phyloP scores from a whole-genome alignment of 1,140 invertebrate genomes.

The Drosophila sproati region DNA sequence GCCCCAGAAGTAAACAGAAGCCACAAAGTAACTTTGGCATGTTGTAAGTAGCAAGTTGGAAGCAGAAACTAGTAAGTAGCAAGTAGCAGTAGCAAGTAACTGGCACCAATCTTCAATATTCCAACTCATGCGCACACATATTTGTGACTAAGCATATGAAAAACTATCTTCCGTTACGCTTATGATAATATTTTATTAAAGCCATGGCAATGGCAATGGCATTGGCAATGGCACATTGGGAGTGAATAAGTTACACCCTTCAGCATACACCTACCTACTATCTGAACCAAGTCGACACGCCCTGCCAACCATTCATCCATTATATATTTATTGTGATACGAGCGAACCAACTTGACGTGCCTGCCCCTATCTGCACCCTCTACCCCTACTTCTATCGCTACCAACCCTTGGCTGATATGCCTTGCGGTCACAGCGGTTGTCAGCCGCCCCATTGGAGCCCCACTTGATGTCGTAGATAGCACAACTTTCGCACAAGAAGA shows the following conservation, averaged over 20 bases:
- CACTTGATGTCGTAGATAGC: conserved; percentile 55
- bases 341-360: conserved; percentile 20
- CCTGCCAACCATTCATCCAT: conserved; percentile 36
- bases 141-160: conserved; percentile 72
- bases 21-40: conserved; percentile 7
- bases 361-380: neutral
- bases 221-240: neutral
- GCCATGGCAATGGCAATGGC: neutral
- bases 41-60: conserved; percentile 31
- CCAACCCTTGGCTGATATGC: conserved; percentile 19
- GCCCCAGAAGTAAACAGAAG: conserved; percentile 9
- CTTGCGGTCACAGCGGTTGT: conserved; percentile 23
- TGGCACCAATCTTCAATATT: conserved; percentile 17
- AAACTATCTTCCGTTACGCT: conserved; percentile 78
- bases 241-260: neutral
- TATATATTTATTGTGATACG: conserved; percentile 46
- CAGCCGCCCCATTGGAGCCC: conserved; percentile 1
- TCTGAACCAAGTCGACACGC: conserved; percentile 18
- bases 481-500: conserved; percentile 54
- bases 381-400: neutral
- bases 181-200: conserved; percentile 82
- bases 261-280: neutral
- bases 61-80: conserved; percentile 19
- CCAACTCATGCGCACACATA: conserved; percentile 30
- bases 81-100: conserved; percentile 33